A percentile compares a stretch with the other conserved stretches of the same genome.
Conservation (phyloP, 1,140 invertebrate species). For the Aphelinus atriplicis region DNA sequence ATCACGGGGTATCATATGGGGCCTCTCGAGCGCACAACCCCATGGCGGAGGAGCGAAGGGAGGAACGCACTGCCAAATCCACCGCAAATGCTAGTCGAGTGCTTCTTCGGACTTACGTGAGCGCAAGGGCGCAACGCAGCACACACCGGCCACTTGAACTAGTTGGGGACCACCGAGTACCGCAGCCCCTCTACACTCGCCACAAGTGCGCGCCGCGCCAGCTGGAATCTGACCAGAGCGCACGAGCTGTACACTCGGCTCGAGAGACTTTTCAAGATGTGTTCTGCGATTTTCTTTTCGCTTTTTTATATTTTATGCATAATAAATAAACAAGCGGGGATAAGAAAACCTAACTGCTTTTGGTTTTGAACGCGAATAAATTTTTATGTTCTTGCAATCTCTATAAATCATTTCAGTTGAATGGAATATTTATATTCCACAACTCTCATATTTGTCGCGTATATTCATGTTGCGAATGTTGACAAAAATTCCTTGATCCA, state of each 20-base stretch:
- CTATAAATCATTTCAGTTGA: too few species aligned
- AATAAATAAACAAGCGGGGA: too few species aligned
- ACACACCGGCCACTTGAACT: constrained; percentile 58
- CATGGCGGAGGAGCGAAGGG: constrained; percentile 14
- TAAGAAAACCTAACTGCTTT: too few species aligned
- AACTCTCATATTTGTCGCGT: too few species aligned
- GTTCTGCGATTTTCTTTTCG: neutral
- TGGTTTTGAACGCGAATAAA: too few species aligned
- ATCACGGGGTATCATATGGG: constrained; percentile 61
- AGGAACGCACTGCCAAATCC: constrained; percentile 57
- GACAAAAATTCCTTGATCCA: too few species aligned
- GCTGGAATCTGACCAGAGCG: neutral
- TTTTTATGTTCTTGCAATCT: too few species aligned
- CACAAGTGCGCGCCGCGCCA: neutral
- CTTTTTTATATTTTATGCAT: too few species aligned
- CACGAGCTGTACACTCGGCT: neutral
- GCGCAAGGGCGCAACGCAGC: constrained; percentile 33
- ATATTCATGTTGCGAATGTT: too few species aligned
- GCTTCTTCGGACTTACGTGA: constrained; percentile 59
- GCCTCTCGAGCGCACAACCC: constrained; percentile 49
- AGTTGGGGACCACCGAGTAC: constrained; percentile 59
- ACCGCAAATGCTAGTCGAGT: constrained; percentile 62
- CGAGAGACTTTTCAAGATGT: neutral
- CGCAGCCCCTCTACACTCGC: constrained; percentile 14
- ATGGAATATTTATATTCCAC: too few species aligned